phyloP scores from a whole-genome alignment of 2,797 vertebrate species.

The Anableps anableps region DNA sequence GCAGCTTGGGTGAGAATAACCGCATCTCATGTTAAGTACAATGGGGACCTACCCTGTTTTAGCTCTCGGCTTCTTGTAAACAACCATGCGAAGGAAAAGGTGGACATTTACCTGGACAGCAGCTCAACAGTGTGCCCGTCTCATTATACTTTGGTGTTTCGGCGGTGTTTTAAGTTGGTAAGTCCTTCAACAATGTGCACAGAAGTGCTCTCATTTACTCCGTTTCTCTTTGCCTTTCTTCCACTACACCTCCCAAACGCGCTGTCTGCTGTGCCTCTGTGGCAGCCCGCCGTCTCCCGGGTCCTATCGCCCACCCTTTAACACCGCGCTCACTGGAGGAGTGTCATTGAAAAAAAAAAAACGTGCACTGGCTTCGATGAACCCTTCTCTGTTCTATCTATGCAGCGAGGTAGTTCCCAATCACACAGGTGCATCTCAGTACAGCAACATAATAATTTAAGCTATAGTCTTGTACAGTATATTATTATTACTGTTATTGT shows the following conservation, averaged over 20 bases:
- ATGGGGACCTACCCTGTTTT: slow-evolving; percentile 83
- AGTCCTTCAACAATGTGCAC: slow-evolving; percentile 83
- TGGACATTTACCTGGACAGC: slow-evolving; percentile 80
- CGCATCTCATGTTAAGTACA: slow-evolving; percentile 85
- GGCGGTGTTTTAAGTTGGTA: slow-evolving; percentile 75
- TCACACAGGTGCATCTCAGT: neutral
- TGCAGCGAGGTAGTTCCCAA: neutral
- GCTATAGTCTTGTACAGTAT: no score
- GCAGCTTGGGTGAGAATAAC: slow-evolving; percentile 82
- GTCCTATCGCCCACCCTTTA: slow-evolving; percentile 76
- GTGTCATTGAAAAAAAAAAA: slow-evolving; percentile 55
- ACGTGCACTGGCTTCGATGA: slow-evolving; percentile 52
- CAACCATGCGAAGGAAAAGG: slow-evolving; percentile 75
- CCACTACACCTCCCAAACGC: slow-evolving; percentile 84
- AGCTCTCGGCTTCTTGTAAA: slow-evolving; percentile 76
- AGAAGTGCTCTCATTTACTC: slow-evolving; percentile 86
- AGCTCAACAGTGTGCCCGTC: slow-evolving; percentile 82
- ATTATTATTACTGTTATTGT: no score
- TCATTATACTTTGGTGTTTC: slow-evolving; percentile 80
- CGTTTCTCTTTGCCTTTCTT: slow-evolving; percentile 84
- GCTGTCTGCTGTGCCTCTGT: slow-evolving; percentile 80
- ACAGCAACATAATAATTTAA: neutral
- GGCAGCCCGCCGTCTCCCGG: slow-evolving; percentile 67
- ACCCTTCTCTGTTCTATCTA: slow-evolving; percentile 49
- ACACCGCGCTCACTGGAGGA: slow-evolving; percentile 13